A percentile compares a stretch with the other conserved stretches of the same genome.
Conservation (phyloP, 2,797 vertebrate genomes). For the Coendou prehensilis region DNA sequence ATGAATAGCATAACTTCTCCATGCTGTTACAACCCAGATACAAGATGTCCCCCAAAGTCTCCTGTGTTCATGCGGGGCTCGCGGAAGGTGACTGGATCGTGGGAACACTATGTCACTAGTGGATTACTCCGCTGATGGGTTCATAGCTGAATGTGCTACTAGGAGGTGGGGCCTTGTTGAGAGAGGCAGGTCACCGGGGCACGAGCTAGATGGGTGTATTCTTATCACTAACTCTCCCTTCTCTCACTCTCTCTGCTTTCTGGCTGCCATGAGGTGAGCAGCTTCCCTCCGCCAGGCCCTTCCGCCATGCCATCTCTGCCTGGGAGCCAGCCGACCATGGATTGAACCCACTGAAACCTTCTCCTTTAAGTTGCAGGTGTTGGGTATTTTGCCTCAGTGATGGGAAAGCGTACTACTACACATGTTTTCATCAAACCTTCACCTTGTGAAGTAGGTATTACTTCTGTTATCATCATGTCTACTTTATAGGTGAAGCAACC, state of each 20-base stretch:
- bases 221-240: not conserved
- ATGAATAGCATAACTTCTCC: not conserved
- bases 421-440: not conserved
- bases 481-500: not conserved
- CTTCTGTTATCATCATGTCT: not conserved
- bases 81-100: not conserved
- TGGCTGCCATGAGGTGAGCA: not conserved
- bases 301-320: not conserved
- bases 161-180: not conserved
- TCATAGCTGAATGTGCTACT: not conserved
- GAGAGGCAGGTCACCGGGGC: not conserved
- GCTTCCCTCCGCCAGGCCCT: not conserved
- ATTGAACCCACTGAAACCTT: not conserved
- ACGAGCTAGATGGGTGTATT: not conserved
- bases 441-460: not conserved
- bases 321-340: not conserved
- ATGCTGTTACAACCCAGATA: not conserved
- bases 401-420: not conserved
- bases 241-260: not conserved
- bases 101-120: not conserved
- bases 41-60: not conserved
- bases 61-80: not conserved
- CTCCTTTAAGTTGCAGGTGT: not conserved
- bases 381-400: not conserved
- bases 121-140: not conserved